These are phyloP conservation scores for Mactromeris polynyma DNA, from an alignment of 2,888 invertebrate genomes.

Conservation along the genomic window DNA sequence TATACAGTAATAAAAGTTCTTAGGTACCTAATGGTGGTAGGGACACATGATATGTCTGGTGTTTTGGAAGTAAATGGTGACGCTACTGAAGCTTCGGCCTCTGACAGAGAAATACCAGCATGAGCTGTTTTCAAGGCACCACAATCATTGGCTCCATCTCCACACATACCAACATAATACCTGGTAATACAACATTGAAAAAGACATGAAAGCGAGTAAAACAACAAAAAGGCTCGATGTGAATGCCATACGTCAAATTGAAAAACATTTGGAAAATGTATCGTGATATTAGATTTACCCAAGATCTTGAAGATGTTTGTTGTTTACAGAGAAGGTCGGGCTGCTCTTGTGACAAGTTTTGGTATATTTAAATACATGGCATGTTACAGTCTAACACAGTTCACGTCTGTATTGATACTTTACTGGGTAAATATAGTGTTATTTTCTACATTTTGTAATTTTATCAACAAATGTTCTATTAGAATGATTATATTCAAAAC, in stretches of 20 bases:
- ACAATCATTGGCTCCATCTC: slow-evolving; percentile 99
- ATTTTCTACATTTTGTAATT: too few relatives aligned
- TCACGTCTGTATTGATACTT: slow-evolving; percentile 89
- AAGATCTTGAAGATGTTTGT: slow-evolving; percentile 92
- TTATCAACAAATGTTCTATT: too few relatives aligned
- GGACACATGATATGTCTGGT: slow-evolving; percentile 94
- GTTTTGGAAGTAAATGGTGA: slow-evolving; percentile 96
- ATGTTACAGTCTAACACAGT: slow-evolving; percentile 95
- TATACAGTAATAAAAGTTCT: neutral
- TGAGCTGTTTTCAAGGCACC: slow-evolving; percentile 96
- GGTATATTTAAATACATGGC: slow-evolving; percentile 97
- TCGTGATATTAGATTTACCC: slow-evolving; percentile 89
- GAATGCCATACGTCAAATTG: too few relatives aligned
- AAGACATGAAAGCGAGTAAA: too few relatives aligned
- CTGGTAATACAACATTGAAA: too few relatives aligned
- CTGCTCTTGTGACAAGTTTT: slow-evolving; percentile 95
- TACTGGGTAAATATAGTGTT: slow-evolving; percentile 88
- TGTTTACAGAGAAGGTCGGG: slow-evolving; percentile 89
- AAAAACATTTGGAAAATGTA: too few relatives aligned
- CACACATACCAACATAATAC: slow-evolving; percentile 94
- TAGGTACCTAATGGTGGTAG: slow-evolving; percentile 90
- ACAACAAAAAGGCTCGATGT: too few relatives aligned
- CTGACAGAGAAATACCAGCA: slow-evolving; percentile 96
- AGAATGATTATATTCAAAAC: too few relatives aligned
- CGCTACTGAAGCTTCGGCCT: slow-evolving; percentile 97